phyloP scores from a whole-genome alignment of 1,140 invertebrate species.

The Nephotettix cincticeps region DNA sequence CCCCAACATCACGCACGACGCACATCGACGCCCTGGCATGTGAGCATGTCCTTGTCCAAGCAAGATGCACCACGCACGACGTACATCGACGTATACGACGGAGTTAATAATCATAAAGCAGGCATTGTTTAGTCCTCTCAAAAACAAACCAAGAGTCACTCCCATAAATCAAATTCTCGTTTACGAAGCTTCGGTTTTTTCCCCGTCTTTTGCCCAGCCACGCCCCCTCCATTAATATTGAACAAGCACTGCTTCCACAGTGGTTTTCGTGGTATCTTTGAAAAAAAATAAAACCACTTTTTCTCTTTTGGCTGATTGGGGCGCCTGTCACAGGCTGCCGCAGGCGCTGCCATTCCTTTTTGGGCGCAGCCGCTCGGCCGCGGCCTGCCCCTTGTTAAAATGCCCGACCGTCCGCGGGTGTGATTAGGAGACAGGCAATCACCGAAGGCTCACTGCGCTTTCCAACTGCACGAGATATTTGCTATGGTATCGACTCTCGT shows the following conservation, averaged over 20 bases:
- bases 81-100: no score
- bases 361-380: not conserved
- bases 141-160: constrained; percentile 12
- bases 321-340: constrained; percentile 9
- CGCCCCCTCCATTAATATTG: constrained; percentile 24
- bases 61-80: no score
- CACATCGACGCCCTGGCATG: no score
- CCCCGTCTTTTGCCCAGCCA: not conserved
- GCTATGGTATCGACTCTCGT: no score
- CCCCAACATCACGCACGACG: no score
- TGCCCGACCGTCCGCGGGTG: not conserved
- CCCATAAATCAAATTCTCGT: constrained; percentile 26
- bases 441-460: no score
- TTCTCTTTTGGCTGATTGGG: constrained; percentile 23
- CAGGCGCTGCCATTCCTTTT: constrained; percentile 4
- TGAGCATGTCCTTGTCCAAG: no score
- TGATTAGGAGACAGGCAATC: not conserved
- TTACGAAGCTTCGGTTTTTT: constrained; percentile 1
- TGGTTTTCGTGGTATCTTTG: constrained; percentile 10
- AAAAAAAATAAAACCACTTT: constrained; percentile 28
- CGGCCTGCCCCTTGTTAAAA: constrained; percentile 2
- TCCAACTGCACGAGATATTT: no score
- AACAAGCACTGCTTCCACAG: not conserved
- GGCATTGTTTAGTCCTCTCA: not conserved
- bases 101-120: constrained; percentile 18